Conservation (phyloP, 2,113 vertebrate genomes). For the Callospermophilus lateralis region DNA sequence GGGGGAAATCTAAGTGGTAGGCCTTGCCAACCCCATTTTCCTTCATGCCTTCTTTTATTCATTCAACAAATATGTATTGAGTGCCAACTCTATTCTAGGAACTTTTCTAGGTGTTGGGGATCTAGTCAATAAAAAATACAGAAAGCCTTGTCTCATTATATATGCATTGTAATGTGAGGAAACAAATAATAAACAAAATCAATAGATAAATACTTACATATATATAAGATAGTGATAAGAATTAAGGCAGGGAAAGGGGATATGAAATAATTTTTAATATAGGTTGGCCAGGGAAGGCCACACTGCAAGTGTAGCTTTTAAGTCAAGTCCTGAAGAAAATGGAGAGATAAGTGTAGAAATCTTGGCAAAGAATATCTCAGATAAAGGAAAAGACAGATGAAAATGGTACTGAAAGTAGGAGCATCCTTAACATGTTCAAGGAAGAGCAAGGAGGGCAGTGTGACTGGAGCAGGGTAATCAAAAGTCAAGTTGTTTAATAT, state of each 20-base stretch:
- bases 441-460: not conserved
- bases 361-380: not conserved
- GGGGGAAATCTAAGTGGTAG: not conserved
- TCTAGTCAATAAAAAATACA: not conserved
- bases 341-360: not conserved
- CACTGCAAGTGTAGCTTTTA: not conserved
- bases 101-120: not conserved
- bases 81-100: not conserved
- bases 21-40: not conserved
- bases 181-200: constrained; percentile 3
- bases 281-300: not conserved
- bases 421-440: not conserved
- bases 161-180: not conserved
- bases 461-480: not conserved
- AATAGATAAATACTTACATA: not conserved
- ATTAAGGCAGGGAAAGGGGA: not conserved
- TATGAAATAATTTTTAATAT: not conserved
- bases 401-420: not conserved
- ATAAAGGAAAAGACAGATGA: not conserved
- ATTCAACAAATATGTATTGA: too few relatives aligned
- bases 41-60: not conserved
- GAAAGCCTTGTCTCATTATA: not conserved
- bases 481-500: not conserved
- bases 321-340: not conserved
- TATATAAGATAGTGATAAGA: not conserved